Evolutionary conservation across 1,140 invertebrate genomes (phyloP).

Genomic region (Archivesica marissinica): DNA sequence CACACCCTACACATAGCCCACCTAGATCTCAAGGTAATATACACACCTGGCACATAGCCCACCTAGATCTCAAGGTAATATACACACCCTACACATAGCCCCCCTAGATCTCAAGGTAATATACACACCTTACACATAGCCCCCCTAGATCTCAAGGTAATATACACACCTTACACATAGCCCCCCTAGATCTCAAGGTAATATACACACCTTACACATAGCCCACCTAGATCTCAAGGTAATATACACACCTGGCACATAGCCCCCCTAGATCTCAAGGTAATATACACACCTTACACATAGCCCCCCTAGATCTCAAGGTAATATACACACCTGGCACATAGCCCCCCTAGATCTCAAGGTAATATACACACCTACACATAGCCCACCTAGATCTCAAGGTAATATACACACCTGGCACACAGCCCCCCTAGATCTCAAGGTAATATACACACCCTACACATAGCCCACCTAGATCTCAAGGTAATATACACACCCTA

Average conservation of each 20-base stretch:
- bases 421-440: conserved; percentile 19
- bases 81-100: background rate
- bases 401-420: background rate
- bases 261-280: conserved; percentile 86
- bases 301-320: too few relatives aligned
- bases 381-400: too few relatives aligned
- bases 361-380: too few relatives aligned
- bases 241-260: conserved; percentile 86
- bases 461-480: background rate
- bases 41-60: background rate
- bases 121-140: too few relatives aligned
- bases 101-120: too few relatives aligned
- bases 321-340: background rate
- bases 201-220: background rate
- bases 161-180: background rate
- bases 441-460: conserved; percentile 7
- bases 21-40: conserved; percentile 48
- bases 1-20: background rate
- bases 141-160: too few relatives aligned
- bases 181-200: conserved; percentile 48
- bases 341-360: background rate
- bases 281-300: conserved; percentile 71
- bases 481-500: conserved; percentile 84
- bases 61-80: background rate
- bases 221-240: background rate